A percentile compares a stretch with the other conserved stretches of the same genome.
These are phyloP conservation scores for Lepidurus packardi DNA, from an alignment of 1,140 invertebrate species.

Conservation along the genomic window DNA sequence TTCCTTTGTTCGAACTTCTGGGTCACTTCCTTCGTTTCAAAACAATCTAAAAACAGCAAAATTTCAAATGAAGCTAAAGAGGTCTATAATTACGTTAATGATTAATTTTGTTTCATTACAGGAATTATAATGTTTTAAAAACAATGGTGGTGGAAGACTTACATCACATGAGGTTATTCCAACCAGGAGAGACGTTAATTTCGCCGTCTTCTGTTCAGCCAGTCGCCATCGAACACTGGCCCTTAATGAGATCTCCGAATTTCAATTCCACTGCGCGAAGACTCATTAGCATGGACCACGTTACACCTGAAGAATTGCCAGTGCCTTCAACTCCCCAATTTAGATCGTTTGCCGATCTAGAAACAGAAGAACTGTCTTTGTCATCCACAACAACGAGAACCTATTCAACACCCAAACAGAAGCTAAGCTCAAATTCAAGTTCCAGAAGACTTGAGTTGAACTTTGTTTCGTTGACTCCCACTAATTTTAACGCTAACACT, in stretches of 20 bases:
- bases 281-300: not conserved
- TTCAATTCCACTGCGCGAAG: not conserved
- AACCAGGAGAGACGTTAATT: not conserved
- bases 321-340: not conserved
- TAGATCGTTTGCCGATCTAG: not conserved
- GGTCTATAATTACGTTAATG: not conserved
- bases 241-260: not conserved
- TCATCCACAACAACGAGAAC: no score
- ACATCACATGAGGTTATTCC: not conserved
- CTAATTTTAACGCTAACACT: not conserved
- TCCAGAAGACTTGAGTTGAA: not conserved
- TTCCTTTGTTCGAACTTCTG: no score
- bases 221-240: not conserved
- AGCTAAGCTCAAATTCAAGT: not conserved
- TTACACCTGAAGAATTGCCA: not conserved
- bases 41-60: not conserved
- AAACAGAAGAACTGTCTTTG: not conserved
- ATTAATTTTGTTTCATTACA: not conserved
- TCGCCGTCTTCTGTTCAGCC: not conserved
- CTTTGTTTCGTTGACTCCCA: not conserved
- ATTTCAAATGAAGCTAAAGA: not conserved
- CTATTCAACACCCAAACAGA: no score
- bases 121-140: not conserved
- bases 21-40: not conserved
- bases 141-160: slow-evolving; percentile 5